These are phyloP conservation scores for Torymus auratus DNA, from an alignment of 2,888 invertebrate genomes.

Conservation along the genomic window DNA sequence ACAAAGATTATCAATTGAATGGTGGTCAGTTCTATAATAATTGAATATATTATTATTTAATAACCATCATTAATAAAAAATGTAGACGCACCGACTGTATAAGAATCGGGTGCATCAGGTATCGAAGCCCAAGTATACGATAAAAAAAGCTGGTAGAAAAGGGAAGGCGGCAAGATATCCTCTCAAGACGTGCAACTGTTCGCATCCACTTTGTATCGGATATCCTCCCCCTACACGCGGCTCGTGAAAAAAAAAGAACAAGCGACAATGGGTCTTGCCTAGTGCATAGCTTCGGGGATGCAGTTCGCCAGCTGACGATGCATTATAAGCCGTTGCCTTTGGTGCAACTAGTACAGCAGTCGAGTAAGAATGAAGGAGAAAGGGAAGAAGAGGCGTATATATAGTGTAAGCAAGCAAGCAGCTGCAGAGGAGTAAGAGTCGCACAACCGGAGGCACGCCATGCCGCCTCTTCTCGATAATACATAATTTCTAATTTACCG, in stretches of 20 bases:
- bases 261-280: slow-evolving; percentile 52
- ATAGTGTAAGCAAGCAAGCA: not conserved
- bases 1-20: too few relatives aligned
- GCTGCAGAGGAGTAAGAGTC: slow-evolving; percentile 32
- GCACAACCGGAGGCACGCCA: slow-evolving; percentile 34
- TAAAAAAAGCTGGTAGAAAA: not conserved
- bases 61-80: too few relatives aligned
- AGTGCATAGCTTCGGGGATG: slow-evolving; percentile 60
- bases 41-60: too few relatives aligned
- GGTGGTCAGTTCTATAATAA: too few relatives aligned
- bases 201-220: slow-evolving; percentile 18
- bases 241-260: slow-evolving; percentile 21
- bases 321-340: slow-evolving; percentile 54
- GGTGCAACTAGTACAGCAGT: slow-evolving; percentile 61
- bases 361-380: slow-evolving; percentile 43
- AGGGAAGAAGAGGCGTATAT: not conserved
- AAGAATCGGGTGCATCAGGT: not conserved
- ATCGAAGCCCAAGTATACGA: not conserved
- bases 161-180: slow-evolving; percentile 20
- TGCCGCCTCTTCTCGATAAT: slow-evolving; percentile 60
- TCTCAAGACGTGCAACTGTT: slow-evolving; percentile 26
- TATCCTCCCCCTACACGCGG: slow-evolving; percentile 36
- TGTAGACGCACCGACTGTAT: too few relatives aligned
- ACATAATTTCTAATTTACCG: slow-evolving; percentile 72
- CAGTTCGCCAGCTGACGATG: slow-evolving; percentile 74